These are phyloP conservation scores for Drosophila santomea DNA, from an alignment of 1,140 invertebrate genomes.

Conservation along the genomic window DNA sequence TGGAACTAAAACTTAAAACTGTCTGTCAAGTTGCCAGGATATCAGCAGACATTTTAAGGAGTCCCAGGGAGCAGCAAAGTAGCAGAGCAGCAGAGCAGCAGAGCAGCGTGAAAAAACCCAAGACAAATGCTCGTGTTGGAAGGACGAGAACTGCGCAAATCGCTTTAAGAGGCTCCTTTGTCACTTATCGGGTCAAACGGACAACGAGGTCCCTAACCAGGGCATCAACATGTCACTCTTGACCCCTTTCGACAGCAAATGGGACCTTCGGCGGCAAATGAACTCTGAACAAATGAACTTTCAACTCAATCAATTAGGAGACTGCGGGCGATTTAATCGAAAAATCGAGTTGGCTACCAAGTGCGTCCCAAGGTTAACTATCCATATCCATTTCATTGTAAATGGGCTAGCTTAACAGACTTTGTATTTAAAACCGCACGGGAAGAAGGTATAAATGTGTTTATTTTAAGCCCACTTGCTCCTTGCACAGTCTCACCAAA, in stretches of 20 bases:
- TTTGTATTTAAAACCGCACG: neutral
- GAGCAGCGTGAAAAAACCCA: neutral
- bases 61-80: slow-evolving; percentile 2
- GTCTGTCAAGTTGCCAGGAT: slow-evolving; percentile 32
- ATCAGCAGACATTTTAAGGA: slow-evolving; percentile 12
- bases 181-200: slow-evolving; percentile 38
- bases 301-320: slow-evolving; percentile 28
- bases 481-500: neutral
- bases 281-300: slow-evolving; percentile 24
- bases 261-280: slow-evolving; percentile 22
- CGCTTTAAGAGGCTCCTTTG: slow-evolving; percentile 4
- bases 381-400: neutral
- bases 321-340: neutral
- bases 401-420: neutral
- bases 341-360: neutral
- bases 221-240: slow-evolving; percentile 6
- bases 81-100: too few species aligned
- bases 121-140: slow-evolving; percentile 11
- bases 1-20: slow-evolving; percentile 38
- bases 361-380: neutral
- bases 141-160: slow-evolving; percentile 2
- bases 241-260: slow-evolving; percentile 17
- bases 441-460: neutral
- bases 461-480: neutral
- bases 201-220: neutral